Evolutionary conservation across 2,888 invertebrate genomes (phyloP), one percentile per base, ranked within the genome.

Genomic region (Adela reaumurella): DNA sequence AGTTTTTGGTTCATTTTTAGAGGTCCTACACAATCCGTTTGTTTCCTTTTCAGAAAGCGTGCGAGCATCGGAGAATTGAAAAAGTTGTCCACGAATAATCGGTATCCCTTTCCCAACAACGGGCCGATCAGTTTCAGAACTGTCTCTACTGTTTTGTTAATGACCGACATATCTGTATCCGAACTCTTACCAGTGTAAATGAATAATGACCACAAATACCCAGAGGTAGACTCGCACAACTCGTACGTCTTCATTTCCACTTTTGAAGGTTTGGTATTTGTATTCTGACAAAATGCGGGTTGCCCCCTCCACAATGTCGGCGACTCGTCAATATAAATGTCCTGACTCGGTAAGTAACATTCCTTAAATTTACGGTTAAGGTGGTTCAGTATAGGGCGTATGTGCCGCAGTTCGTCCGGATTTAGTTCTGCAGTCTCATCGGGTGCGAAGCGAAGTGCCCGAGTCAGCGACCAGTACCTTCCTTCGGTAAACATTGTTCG

Each of bases 41-140:
- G 16, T 16, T 47, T 50, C 16, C 44, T 28, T 19, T 50, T 50
- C 6, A 50, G 20, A n/a, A 10, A 47, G 24, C 44, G 53, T 45
- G n/a, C 54, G 46, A 56, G 28, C 2, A 48, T 6, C 0, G 56
- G 55, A n/a, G 52, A 54, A 49, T 56, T 57, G 19, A 46, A 56
- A 52, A 51, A 54, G 41, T 49, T 54, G 47, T 57, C 52, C 53
- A 59, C 53, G 19, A 54, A 58, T 8, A 49, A 16, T 3, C 17
- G 17, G 29, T 49, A 29, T 5, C 49, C 49, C 19, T 43, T 19
- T 1, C 19, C n/a, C 6, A 49, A 20, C 19, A 46, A 29, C 2
- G 49, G 49, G 3, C n/a, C 8, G 18, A 49, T 43, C 6, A 49
- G 28, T 8, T n/a, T 8, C 8, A 19, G 14, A 4, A 46, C 49